Conservation (phyloP, 2,113 vertebrate species). For the Crotalus tigris region DNA sequence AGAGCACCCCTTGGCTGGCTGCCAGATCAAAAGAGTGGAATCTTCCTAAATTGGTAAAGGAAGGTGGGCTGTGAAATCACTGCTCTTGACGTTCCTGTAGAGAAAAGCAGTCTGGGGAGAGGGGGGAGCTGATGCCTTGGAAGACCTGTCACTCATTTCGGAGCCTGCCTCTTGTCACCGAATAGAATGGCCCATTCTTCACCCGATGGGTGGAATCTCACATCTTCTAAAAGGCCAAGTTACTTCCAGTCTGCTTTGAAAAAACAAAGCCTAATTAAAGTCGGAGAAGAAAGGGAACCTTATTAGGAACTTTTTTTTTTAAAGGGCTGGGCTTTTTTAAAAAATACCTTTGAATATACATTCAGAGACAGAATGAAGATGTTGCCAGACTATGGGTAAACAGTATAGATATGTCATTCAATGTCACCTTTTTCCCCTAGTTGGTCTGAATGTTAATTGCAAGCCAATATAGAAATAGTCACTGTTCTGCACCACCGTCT, state of each 20-base stretch:
- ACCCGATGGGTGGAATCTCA: conserved; percentile 58
- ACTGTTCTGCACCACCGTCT: no score
- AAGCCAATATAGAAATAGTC: neutral
- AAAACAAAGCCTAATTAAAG: conserved; percentile 55
- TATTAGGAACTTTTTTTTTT: neutral
- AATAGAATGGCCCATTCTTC: conserved; percentile 64
- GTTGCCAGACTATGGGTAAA: neutral
- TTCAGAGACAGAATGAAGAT: neutral
- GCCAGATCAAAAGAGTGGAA: no score
- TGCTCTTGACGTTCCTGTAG: neutral
- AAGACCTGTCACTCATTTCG: neutral
- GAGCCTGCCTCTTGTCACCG: conserved; percentile 3
- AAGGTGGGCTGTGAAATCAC: neutral
- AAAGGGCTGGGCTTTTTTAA: neutral
- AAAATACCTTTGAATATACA: neutral
- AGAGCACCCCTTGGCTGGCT: neutral
- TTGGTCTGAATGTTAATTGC: neutral
- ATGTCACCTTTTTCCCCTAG: neutral
- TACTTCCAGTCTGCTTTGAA: conserved; percentile 59
- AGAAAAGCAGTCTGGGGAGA: conserved; percentile 2
- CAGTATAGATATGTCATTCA: neutral
- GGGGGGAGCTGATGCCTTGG: neutral
- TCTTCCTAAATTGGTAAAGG: neutral
- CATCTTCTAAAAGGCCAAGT: conserved; percentile 41
- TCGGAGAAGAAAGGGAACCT: conserved; percentile 1